Percentiles rank a stretch among this genome's conserved stretches.
phyloP scores from a whole-genome alignment of 2,113 vertebrate genomes.

The Chloebia gouldiae region DNA sequence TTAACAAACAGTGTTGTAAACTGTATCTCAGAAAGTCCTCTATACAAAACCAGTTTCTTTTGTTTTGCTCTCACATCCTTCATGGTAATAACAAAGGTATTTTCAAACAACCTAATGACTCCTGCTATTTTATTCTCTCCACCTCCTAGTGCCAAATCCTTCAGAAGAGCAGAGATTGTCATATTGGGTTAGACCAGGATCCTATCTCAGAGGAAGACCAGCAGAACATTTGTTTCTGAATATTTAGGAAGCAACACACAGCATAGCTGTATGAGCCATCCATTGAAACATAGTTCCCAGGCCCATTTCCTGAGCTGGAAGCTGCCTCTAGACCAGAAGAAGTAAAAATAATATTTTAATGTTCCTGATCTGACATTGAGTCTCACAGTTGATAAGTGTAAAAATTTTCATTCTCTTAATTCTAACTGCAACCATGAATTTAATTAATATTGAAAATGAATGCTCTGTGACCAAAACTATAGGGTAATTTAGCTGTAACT shows the following conservation, averaged over 20 bases:
- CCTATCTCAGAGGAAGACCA: neutral
- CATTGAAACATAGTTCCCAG: neutral
- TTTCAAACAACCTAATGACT: neutral
- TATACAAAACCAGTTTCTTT: neutral
- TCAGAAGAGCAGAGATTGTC: neutral
- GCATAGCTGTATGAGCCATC: neutral
- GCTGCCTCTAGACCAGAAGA: neutral
- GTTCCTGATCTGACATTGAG: neutral
- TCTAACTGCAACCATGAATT: neutral
- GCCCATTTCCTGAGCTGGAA: neutral
- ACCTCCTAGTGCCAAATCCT: neutral
- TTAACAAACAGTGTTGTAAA: neutral
- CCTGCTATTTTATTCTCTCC: neutral
- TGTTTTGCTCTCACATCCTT: neutral
- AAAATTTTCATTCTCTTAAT: neutral
- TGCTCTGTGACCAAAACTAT: neutral
- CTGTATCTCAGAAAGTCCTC: neutral
- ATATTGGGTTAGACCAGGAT: neutral
- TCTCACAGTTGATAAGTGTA: neutral
- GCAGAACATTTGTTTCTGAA: neutral
- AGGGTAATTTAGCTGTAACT: neutral
- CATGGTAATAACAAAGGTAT: neutral
- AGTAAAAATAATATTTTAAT: neutral
- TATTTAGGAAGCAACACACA: neutral
- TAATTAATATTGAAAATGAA: neutral